Percentiles rank a stretch among this genome's conserved stretches.
These are phyloP conservation scores for Macroramphosus scolopax DNA, from an alignment of 2,797 vertebrate genomes.

Conservation along the genomic window DNA sequence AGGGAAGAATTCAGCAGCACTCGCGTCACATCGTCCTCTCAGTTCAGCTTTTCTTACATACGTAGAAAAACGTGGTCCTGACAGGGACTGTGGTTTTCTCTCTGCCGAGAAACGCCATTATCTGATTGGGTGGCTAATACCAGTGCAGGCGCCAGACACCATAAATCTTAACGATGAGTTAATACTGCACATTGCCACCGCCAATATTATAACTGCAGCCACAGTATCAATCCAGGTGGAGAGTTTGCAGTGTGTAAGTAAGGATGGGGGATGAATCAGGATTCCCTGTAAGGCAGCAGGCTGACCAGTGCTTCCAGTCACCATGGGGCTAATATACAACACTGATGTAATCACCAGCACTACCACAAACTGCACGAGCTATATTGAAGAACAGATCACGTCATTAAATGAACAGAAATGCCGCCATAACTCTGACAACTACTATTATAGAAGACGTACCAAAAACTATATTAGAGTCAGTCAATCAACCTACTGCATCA, in stretches of 20 bases:
- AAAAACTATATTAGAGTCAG: too few species aligned
- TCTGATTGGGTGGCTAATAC: slow-evolving; percentile 17
- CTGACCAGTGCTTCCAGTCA: not conserved
- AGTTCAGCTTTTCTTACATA: too few species aligned
- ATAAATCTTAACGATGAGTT: slow-evolving; percentile 23
- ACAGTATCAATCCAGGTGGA: slow-evolving; percentile 11
- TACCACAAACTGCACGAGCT: not conserved
- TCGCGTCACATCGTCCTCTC: too few species aligned
- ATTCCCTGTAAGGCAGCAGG: not conserved
- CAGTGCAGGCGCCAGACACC: slow-evolving; percentile 4
- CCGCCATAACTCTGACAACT: too few species aligned
- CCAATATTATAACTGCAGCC: slow-evolving; percentile 2
- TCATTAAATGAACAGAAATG: not conserved
- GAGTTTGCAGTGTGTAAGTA: slow-evolving; percentile 2
- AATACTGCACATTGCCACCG: not conserved
- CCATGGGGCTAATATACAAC: not conserved
- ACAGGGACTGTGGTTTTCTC: too few species aligned
- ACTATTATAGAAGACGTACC: not conserved
- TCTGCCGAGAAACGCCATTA: slow-evolving; percentile 15
- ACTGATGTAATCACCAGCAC: slow-evolving; percentile 5
- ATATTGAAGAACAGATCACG: not conserved
- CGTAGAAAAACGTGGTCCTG: too few species aligned
- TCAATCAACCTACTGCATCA: too few species aligned
- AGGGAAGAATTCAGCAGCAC: too few species aligned
- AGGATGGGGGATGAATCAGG: slow-evolving; percentile 2